A percentile compares a stretch with the other conserved stretches of the same genome.
These are phyloP conservation scores for Peromyscus leucopus DNA, from an alignment of 2,113 vertebrate genomes.

Conservation along the genomic window DNA sequence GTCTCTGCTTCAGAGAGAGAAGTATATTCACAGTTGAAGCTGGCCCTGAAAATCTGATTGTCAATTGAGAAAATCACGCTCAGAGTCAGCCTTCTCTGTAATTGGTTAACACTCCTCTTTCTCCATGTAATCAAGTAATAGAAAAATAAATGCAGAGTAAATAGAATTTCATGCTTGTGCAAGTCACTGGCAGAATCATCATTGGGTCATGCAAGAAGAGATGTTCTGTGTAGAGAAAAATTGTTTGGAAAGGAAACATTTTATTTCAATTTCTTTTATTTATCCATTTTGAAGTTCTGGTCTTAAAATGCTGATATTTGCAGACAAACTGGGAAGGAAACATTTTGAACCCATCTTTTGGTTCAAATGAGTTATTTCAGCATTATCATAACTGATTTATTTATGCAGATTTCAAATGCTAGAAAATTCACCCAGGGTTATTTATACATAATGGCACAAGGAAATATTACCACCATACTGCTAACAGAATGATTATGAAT, in stretches of 20 bases:
- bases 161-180: constrained; percentile 82
- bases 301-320: constrained; percentile 62
- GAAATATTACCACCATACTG: constrained; percentile 19
- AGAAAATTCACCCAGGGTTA: constrained; percentile 59
- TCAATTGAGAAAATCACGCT: constrained; percentile 76
- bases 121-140: constrained; percentile 79
- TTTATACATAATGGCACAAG: constrained; percentile 51
- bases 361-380: constrained; percentile 8
- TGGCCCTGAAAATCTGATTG: constrained; percentile 74
- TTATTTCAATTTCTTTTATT: constrained; percentile 39
- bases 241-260: constrained; percentile 44
- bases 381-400: constrained; percentile 56
- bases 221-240: constrained; percentile 66
- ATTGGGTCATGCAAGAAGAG: constrained; percentile 65
- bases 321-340: background rate
- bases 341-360: constrained; percentile 39
- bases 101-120: constrained; percentile 73
- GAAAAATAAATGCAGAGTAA: constrained; percentile 85
- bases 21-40: constrained; percentile 68
- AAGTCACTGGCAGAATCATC: constrained; percentile 76
- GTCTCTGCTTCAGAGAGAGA: constrained; percentile 45
- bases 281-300: constrained; percentile 43
- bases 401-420: constrained; percentile 49
- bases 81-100: constrained; percentile 74
- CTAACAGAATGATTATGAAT: constrained; percentile 31